phyloP scores from a whole-genome alignment of 2,888 invertebrate genomes.

The Frankliniella intonsa region DNA sequence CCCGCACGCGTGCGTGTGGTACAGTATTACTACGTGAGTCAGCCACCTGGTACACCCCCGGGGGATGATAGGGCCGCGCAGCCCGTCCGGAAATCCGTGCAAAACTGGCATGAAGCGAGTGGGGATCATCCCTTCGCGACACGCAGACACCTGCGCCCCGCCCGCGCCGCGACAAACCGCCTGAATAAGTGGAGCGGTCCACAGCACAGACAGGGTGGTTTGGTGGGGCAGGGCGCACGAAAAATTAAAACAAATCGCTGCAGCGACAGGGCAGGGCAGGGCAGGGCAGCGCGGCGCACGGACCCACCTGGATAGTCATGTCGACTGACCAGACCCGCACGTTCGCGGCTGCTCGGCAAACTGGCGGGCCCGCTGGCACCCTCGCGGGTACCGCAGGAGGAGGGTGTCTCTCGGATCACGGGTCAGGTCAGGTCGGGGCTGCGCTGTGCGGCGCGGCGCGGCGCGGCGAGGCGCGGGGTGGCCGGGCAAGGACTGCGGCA shows the following conservation, averaged over 20 bases:
- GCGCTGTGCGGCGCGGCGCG: background rate
- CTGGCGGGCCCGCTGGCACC: background rate
- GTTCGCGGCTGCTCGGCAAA: too few species aligned
- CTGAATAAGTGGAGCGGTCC: background rate
- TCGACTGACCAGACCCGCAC: background rate
- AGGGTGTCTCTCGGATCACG: background rate
- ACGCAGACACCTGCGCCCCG: background rate
- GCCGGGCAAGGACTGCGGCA: background rate
- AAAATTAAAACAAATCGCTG: too few species aligned
- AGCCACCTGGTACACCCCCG: too few species aligned
- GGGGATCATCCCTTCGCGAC: too few species aligned
- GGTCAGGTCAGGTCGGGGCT: background rate
- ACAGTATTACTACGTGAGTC: too few species aligned
- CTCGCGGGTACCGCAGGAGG: background rate
- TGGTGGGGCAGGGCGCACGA: background rate
- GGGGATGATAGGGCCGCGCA: too few species aligned
- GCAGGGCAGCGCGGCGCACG: background rate
- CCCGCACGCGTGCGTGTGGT: too few species aligned
- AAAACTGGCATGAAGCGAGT: too few species aligned
- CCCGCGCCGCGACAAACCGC: background rate
- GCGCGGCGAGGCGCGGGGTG: too few species aligned
- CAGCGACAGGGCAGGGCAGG: too few species aligned
- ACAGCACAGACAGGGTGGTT: too few species aligned
- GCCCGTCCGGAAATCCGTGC: too few species aligned
- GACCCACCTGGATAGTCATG: background rate